Evolutionary conservation across 2,888 invertebrate genomes (phyloP).

Genomic region (Oligia strigilis): DNA sequence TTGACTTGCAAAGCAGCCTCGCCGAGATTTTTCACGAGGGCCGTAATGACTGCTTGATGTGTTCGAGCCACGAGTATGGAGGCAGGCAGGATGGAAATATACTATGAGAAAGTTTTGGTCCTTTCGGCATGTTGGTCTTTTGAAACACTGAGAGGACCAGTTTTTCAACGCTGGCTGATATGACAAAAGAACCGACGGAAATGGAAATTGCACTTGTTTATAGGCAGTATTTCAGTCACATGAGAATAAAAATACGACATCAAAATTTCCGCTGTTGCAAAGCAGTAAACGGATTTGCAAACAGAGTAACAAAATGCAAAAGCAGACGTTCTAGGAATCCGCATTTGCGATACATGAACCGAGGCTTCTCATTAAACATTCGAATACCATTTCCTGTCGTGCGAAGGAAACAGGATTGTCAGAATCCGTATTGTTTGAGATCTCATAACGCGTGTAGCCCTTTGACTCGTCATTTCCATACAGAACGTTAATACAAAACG

Average conservation of each 20-base stretch:
- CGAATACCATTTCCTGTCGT: constrained; percentile 87
- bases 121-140: constrained; percentile 29
- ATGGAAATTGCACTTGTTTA: constrained; percentile 2
- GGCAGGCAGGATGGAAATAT: constrained; percentile 50
- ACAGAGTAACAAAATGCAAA: constrained; percentile 57
- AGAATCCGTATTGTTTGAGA: constrained; percentile 89
- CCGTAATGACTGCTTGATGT: constrained; percentile 89
- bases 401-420: constrained; percentile 88
- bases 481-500: constrained; percentile 84
- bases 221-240: constrained; percentile 18
- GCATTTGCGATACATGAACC: constrained; percentile 77
- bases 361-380: constrained; percentile 87
- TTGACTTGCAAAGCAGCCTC: constrained; percentile 89
- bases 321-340: constrained; percentile 62
- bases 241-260: constrained; percentile 29
- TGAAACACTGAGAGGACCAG: constrained; percentile 15
- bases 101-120: constrained; percentile 39
- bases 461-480: constrained; percentile 86
- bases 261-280: constrained; percentile 41
- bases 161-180: neutral
- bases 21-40: constrained; percentile 88
- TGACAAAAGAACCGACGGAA: constrained; percentile 10
- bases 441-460: constrained; percentile 89
- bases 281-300: constrained; percentile 47
- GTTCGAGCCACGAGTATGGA: constrained; percentile 73